These are phyloP conservation scores for Apotomis capreana DNA, from an alignment of 2,888 invertebrate genomes.

Conservation along the genomic window DNA sequence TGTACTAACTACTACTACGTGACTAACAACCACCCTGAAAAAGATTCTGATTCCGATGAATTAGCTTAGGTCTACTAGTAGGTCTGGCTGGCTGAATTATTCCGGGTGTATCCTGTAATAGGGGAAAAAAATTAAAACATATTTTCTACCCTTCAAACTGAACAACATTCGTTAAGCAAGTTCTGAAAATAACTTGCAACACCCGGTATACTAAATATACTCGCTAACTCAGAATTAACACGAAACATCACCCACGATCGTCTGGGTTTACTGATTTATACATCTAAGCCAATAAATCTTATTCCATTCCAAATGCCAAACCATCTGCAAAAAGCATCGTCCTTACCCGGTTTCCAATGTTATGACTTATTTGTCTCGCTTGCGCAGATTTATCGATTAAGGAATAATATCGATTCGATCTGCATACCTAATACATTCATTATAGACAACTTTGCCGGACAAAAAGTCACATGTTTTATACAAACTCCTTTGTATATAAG, in stretches of 20 bases:
- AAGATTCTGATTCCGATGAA: too few species aligned
- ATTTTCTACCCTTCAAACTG: too few species aligned
- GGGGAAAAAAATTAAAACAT: too few species aligned
- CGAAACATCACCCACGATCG: slow-evolving; percentile 19
- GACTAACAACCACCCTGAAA: too few species aligned
- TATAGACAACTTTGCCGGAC: slow-evolving; percentile 52
- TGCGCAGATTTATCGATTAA: slow-evolving; percentile 72
- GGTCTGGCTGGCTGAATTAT: too few species aligned
- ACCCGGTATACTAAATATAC: not conserved
- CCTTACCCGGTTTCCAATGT: slow-evolving; percentile 73
- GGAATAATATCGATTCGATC: slow-evolving; percentile 70
- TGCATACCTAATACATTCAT: slow-evolving; percentile 70
- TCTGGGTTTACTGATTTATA: slow-evolving; percentile 20
- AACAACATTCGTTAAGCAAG: too few species aligned
- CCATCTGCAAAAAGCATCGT: slow-evolving; percentile 51
- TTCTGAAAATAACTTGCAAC: too few species aligned
- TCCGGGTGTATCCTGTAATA: too few species aligned
- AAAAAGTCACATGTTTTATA: not conserved
- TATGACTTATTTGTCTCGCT: slow-evolving; percentile 81
- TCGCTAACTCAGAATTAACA: slow-evolving; percentile 12
- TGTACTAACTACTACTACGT: too few species aligned
- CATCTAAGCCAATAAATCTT: slow-evolving; percentile 13
- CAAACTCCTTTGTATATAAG: not conserved
- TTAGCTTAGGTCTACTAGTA: too few species aligned
- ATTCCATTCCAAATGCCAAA: slow-evolving; percentile 35